These are phyloP conservation scores for Antheraea yamamai DNA, from an alignment of 2,888 invertebrate species.

Conservation along the genomic window DNA sequence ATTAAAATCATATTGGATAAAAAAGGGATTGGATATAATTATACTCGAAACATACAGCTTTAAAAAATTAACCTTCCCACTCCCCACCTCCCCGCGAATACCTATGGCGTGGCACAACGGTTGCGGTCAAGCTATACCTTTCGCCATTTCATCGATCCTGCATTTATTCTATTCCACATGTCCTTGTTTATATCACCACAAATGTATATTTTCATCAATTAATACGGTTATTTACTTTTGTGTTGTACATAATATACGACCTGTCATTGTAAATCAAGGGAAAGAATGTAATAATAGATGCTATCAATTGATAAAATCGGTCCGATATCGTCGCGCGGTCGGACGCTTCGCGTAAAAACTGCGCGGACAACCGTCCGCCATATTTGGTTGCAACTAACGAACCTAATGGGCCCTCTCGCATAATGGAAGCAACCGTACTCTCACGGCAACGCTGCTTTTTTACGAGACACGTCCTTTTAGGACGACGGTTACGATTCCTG, in stretches of 20 bases:
- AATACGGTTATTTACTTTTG: not conserved
- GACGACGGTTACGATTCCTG: conserved; percentile 37
- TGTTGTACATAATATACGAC: not conserved
- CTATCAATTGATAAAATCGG: conserved; percentile 33
- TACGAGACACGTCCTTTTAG: conserved; percentile 41
- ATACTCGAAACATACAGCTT: no score
- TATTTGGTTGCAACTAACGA: conserved; percentile 67
- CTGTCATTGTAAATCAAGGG: conserved; percentile 25
- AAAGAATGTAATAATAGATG: conserved; percentile 22
- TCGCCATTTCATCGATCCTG: no score
- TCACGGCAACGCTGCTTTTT: conserved; percentile 49
- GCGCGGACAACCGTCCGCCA: conserved; percentile 37
- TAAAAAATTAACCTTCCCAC: no score
- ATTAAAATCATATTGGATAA: no score
- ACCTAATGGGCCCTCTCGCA: conserved; percentile 46
- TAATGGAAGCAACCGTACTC: conserved; percentile 48
- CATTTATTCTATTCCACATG: no score
- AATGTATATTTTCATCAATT: not conserved
- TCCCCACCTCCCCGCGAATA: no score
- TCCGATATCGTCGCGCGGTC: conserved; percentile 35
- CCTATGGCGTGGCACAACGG: no score
- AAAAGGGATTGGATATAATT: no score
- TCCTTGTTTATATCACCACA: not conserved
- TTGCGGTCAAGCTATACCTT: no score
- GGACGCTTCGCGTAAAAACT: conserved; percentile 47